Percentiles rank a stretch among this genome's conserved stretches.
These are phyloP conservation scores for Chiloscyllium plagiosum DNA, from an alignment of 2,113 vertebrate species.

Conservation along the genomic window DNA sequence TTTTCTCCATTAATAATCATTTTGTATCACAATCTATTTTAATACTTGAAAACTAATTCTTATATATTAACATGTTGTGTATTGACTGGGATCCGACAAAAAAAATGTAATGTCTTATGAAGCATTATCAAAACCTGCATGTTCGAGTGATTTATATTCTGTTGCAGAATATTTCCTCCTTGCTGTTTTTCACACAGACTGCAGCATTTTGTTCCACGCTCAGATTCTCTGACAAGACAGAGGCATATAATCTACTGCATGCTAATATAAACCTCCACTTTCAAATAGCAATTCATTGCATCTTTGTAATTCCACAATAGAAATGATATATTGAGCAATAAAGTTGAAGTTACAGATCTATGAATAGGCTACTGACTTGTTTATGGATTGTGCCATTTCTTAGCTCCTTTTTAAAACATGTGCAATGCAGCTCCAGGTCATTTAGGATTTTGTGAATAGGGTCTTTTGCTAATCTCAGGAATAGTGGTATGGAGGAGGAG, in stretches of 20 bases:
- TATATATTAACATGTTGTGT: background rate
- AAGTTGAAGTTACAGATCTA: background rate
- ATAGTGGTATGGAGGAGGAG: background rate
- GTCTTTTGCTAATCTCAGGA: background rate
- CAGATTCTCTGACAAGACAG: background rate
- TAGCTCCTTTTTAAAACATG: background rate
- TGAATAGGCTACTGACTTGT: conserved; percentile 9
- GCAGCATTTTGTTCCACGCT: background rate
- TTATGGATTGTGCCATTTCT: background rate
- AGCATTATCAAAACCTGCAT: background rate
- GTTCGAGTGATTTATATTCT: background rate
- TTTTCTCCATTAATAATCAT: background rate
- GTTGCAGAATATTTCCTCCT: background rate
- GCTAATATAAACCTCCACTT: background rate
- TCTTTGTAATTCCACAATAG: background rate
- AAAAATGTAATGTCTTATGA: background rate
- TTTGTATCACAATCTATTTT: background rate
- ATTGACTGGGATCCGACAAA: background rate
- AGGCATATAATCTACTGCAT: background rate
- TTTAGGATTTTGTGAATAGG: background rate
- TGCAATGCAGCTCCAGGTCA: background rate
- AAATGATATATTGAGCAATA: background rate
- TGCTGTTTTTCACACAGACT: background rate
- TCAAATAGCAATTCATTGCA: background rate
- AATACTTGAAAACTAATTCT: background rate